These are phyloP conservation scores for Salvelinus fontinalis DNA, from an alignment of 2,113 vertebrate species.

Conservation along the genomic window DNA sequence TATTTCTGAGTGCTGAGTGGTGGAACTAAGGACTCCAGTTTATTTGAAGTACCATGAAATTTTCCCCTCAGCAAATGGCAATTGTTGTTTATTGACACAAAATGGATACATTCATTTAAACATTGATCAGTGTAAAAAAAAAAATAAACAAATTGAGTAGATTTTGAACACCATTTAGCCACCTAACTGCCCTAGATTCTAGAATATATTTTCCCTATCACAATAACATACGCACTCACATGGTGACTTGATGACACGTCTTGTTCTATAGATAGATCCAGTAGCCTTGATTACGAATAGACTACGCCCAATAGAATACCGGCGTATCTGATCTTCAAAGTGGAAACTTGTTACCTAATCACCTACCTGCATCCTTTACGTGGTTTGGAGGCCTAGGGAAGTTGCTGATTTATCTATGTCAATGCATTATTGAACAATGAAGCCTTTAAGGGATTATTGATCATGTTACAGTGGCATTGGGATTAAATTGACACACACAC, in stretches of 20 bases:
- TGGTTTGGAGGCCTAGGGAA: constrained; percentile 27
- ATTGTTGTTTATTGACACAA: no score
- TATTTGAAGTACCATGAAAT: no score
- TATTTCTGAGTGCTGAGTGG: no score
- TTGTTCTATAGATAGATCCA: not conserved
- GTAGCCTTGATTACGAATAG: not conserved
- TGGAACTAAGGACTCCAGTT: no score
- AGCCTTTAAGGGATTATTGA: constrained; percentile 42
- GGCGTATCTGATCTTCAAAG: not conserved
- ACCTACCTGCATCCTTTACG: constrained; percentile 1
- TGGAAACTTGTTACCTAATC: constrained; percentile 25
- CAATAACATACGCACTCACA: not conserved
- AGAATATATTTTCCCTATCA: no score
- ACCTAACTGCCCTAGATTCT: no score
- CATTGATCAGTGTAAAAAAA: no score
- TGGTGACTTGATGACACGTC: not conserved
- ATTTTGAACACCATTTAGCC: no score
- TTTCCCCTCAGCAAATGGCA: no score
- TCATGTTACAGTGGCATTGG: constrained; percentile 33
- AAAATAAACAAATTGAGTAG: no score
- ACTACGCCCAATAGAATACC: not conserved
- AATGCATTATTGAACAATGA: constrained; percentile 46
- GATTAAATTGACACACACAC: not conserved
- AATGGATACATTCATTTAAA: no score
- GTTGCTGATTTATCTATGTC: constrained; percentile 34